Evolutionary conservation across 2,888 invertebrate genomes (phyloP), one percentile per base, ranked within the genome.

Genomic region (Leptinotarsa peninsularis): DNA sequence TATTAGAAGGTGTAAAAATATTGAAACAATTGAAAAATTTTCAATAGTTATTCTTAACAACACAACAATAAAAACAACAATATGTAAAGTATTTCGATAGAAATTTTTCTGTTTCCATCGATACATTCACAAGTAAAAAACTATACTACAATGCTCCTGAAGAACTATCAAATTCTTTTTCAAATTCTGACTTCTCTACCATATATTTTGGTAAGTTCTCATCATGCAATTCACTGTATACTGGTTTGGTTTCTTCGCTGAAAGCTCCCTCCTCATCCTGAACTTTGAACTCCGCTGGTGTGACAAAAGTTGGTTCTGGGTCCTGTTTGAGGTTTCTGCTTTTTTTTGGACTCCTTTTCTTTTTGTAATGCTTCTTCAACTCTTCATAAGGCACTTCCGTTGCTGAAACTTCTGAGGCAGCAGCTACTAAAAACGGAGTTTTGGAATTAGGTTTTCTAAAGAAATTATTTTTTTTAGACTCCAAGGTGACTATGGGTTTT

Each of bases 141-240:
- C 71, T 74, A 52, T 73, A 21, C 69, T 74, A 77, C n/a, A 76
- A 75, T 52, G 80, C 71, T 71, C 85, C 84, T 21, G 88, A 84
- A 70, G 88, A 85, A 73, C 89, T 91, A 85, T 94, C 93, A 84
- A 93, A 93, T 76, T 92, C 91, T 83, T 89, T 89, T 88, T 94
- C 94, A 81, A 92, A 92, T 79, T 93, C 93, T 58, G 93, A 92
- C 86, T 90, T 91, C 75, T 91, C 90, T 73, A 93, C 85, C 93
- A 94, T 94, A 83, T 91, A 94, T 82, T 90, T 91, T 1, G 94
- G 94, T 78, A 94, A 86, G 52, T 91, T 90, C 18, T 93, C 90
- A 23, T 92, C 93, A 71, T 93, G 89, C 23, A 90, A 85, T 78
- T 92, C 91, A 82, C 93, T 93, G 84, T 91, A 93, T 54, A 90